Base-by-base conservation (phyloP, 2,888 invertebrate species). In the Mesochorus sp. region DNA sequence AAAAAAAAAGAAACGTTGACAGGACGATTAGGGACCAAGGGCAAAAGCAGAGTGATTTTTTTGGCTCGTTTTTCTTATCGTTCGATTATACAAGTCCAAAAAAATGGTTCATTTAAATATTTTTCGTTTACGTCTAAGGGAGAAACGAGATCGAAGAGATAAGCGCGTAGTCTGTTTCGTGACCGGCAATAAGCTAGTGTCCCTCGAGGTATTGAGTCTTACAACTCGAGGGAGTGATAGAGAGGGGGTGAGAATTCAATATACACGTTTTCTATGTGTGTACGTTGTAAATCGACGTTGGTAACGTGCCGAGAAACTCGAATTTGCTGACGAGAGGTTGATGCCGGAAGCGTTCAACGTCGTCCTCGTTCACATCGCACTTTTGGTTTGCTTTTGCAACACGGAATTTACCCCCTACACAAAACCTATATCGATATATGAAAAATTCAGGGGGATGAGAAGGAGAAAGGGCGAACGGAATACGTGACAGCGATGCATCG, bases 181-280 rank as follows among this genome's bases (percentile, higher is more conserved):
- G 89, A 87, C 85, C 87, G 84, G 87, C 87, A 89, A 89, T 89
- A 90, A 90, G 87, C 86, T 83, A 79, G 81, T 78, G 67, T 74
- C 57, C 47, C 51, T 42, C 34, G 28, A 75, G 53, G 55, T 28
- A 39, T 44, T 5, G 28, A 53, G 62, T 26, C 57, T 53, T 49
- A 37, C 53, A 72, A 71, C 44, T 71, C 57, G 37, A 1, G 26
- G 47, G 47, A 39, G 42, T 55, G 53, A 53, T 39, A 49, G 51
- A 44, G n/a, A n/a, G n/a, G n/a, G n/a, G n/a, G n/a, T 68, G 61
- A 53, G 34, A 55, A 39, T 37, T 80, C 49, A 10, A 2, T 28
- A 24, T 47, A 17, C 19, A 12, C 47, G 10, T 21, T 12, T n/a
- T n/a, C n/a, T n/a, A n/a, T 57, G 28, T 49, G 21, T 47, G 8